phyloP scores from a whole-genome alignment of 2,113 vertebrate genomes.

The Cyrtonyx montezumae region DNA sequence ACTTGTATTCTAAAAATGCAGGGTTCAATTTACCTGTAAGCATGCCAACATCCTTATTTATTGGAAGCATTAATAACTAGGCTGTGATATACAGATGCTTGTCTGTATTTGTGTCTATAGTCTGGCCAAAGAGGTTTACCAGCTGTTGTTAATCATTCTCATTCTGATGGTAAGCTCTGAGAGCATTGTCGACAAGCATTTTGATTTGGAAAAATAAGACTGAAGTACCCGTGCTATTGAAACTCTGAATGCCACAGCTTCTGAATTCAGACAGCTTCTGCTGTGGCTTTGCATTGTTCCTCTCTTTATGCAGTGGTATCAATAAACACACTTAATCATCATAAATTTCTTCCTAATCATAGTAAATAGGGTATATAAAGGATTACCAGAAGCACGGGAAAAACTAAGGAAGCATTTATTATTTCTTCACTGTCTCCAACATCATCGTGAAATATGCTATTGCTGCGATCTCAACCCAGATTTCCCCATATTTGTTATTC shows the following conservation, averaged over 20 bases:
- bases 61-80: neutral
- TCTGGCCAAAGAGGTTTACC: neutral
- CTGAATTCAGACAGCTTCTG: neutral
- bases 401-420: neutral
- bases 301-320: neutral
- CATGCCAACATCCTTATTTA: neutral
- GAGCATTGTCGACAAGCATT: neutral
- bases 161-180: neutral
- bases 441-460: neutral
- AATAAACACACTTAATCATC: neutral
- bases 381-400: neutral
- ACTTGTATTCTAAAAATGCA: neutral
- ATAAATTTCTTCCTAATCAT: neutral
- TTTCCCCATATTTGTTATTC: neutral
- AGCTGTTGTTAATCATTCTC: neutral
- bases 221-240: neutral
- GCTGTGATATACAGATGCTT: neutral
- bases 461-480: neutral
- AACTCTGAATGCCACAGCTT: neutral
- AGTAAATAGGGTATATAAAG: neutral
- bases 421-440: neutral
- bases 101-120: neutral
- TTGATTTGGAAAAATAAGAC: neutral
- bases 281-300: neutral
- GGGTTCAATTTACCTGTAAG: neutral